These are phyloP conservation scores for Antrozous pallidus DNA, from an alignment of 2,797 vertebrate species.

Conservation along the genomic window DNA sequence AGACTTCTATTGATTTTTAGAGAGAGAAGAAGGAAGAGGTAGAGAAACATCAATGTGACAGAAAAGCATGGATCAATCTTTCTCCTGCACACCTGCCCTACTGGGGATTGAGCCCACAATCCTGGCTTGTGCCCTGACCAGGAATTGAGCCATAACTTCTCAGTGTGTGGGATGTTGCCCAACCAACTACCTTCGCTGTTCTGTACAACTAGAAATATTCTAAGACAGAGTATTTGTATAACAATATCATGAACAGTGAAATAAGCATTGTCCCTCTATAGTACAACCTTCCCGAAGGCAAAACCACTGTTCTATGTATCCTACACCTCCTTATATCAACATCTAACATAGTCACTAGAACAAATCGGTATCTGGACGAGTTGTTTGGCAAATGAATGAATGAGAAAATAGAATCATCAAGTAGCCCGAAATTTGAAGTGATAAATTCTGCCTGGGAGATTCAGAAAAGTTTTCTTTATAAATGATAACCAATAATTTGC, in stretches of 20 bases:
- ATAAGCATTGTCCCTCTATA: not conserved
- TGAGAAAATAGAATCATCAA: not conserved
- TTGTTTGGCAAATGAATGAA: not conserved
- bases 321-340: not conserved
- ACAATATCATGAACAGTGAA: not conserved
- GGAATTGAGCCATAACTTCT: not conserved
- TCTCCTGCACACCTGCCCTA: not conserved
- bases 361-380: not conserved
- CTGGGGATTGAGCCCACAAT: not conserved
- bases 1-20: not conserved
- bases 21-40: not conserved
- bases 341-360: not conserved
- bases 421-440: not conserved
- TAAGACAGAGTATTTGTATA: not conserved
- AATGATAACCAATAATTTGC: not conserved
- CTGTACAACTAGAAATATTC: not conserved
- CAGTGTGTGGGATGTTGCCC: not conserved
- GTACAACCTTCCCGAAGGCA: not conserved
- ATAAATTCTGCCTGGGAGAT: not conserved
- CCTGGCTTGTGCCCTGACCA: not conserved
- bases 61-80: not conserved
- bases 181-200: not conserved
- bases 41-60: not conserved
- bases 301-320: not conserved
- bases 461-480: not conserved